Base-by-base conservation (phyloP, 2,888 invertebrate species). In the Ctena decussata region DNA sequence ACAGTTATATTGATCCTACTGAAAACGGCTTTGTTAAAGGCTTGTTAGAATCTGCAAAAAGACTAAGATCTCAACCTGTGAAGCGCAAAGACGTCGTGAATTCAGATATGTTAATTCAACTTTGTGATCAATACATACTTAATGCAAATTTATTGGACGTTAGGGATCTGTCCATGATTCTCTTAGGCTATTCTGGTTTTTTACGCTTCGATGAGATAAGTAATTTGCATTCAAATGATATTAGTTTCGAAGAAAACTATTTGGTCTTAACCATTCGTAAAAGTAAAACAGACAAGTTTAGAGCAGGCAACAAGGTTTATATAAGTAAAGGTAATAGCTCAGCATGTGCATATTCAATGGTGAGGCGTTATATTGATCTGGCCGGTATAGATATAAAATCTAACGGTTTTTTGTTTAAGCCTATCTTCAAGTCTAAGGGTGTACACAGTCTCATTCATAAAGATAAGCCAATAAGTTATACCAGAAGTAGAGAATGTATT, bases 261-360 rank as follows among this genome's bases (percentile, higher is more conserved):
- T 24, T 83, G 27, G 18, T 44, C 18, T 12, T 83, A 1, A 46
- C 21, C 2, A 35, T 83, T 21, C 75, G 71, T 24, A 75, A 79
- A 72, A 79, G 79, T 39, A 79, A 83, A 83, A 76, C 79, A n/a
- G 78, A 74, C 32, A 21, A 75, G 24, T 74, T 70, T n/a, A 79
- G 83, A 27, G 18, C 75, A 18, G 83, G 79, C 0, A 41, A 37
- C 15, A 72, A 83, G 27, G 44, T 79, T 35, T 15, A 71, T 15
- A 83, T 71, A 39, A 18, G 75, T 35, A 69, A 78, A 71, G 78
- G 82, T 53, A 21, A 30, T 1, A 37, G 77, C 35, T 41, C 46
- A 24, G 83, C 83, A 32, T 86, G 83, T 46, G 81, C 78, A 15
- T 46, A 73, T 30, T 21, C 35, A 11, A 60, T 86, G 21, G n/a